Base-by-base conservation (phyloP, 2,113 vertebrate species). In the Callipepla californica region DNA sequence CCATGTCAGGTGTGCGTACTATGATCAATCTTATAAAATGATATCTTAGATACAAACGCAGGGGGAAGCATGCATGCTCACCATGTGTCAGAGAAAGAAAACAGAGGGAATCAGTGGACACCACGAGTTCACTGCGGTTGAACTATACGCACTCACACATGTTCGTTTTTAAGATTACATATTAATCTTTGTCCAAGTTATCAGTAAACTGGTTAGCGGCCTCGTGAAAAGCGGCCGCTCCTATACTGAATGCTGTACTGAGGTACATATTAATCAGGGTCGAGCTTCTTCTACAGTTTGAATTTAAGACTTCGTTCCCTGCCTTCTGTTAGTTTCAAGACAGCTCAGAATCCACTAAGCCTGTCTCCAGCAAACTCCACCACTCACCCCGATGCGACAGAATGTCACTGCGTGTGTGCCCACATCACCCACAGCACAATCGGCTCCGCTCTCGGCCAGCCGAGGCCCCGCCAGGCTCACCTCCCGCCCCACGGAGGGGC, bases 151-250 rank as follows among this genome's bases (percentile, higher is more conserved):
- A 11, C 7, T 47, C 5, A 9, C 16, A 32, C 0, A 0, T 16
- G 14, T 18, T 50, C 23, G 55, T 53, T 53, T 50, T 28, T 32
- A 42, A 67, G 79, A 74, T 93, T 74, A 96, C 36, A 16, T 4
- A 80, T 85, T 91, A 91, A 87, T 79, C 26, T 53, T 89, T 34
- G 77, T 74, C 2, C 20, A 91, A 85, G 87, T 83, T 93, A 89
- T 55, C 18, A 32, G 2, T 21, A 58, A 66, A 5, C 23, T 70
- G 21, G 55, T 89, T 14, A 93, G 79, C 53, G 75, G 74, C 10
- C 38, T 38, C 9, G 25, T 20, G 30, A 1, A 2, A 74, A 20
- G 51, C 2, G 13, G 17, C 6, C 28, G 36, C 25, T 59, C 32
- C 47, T 32, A 26, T 19, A 30, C 6, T 17, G 19, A 89, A 81